Evolutionary conservation across 2,113 vertebrate species (phyloP).

Genomic region (Otus sunia): DNA sequence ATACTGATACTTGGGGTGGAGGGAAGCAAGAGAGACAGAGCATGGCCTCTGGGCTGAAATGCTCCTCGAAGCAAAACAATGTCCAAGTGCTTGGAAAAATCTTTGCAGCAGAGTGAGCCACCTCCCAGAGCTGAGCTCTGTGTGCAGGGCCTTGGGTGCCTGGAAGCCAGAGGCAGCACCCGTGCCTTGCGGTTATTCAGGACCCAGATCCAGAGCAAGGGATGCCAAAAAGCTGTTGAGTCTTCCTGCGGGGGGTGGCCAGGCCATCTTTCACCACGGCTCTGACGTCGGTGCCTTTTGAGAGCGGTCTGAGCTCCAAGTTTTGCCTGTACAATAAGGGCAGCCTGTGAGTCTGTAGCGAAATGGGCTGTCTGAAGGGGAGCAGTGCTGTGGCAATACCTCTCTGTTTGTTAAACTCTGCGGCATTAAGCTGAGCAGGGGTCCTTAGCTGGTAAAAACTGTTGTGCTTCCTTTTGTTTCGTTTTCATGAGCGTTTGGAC

Average conservation of each 20-base stretch:
- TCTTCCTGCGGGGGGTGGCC: neutral
- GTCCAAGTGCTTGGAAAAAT: neutral
- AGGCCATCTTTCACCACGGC: neutral
- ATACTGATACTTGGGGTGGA: neutral
- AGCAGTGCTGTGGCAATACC: neutral
- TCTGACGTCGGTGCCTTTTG: rapidly evolving
- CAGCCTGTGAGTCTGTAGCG: neutral
- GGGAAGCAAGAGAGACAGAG: neutral
- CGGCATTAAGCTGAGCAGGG: neutral
- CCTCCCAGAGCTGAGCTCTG: neutral
- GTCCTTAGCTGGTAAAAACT: neutral
- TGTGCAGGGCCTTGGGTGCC: neutral
- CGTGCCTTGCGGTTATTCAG: rapidly evolving
- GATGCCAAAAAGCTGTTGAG: neutral
- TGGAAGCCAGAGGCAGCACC: neutral
- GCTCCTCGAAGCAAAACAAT: neutral
- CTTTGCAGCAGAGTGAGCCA: neutral
- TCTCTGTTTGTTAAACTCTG: neutral
- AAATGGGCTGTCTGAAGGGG: neutral
- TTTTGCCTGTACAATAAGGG: neutral
- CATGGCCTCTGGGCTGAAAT: neutral
- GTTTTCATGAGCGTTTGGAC: neutral
- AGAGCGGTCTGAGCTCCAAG: neutral
- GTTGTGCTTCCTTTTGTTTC: neutral
- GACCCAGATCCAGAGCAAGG: rapidly evolving